phyloP scores from a whole-genome alignment of 2,888 invertebrate genomes.

The Biston stratarius region DNA sequence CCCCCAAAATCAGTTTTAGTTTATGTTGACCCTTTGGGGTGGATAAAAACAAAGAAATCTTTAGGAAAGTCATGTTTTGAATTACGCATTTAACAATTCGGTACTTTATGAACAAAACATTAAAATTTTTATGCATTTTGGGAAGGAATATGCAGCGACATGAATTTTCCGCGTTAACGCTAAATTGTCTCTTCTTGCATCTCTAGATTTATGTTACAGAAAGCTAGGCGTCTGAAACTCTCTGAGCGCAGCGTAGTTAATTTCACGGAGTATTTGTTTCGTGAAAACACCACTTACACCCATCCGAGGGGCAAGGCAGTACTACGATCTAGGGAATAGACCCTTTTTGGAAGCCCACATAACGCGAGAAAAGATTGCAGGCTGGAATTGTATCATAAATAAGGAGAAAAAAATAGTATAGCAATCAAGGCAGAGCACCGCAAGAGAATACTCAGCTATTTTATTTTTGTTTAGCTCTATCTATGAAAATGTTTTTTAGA shows the following conservation, averaged over 20 bases:
- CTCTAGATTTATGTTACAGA: conserved; percentile 5
- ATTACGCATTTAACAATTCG: too few species aligned
- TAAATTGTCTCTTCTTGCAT: conserved; percentile 3
- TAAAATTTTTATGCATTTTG: too few species aligned
- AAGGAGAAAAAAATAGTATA: conserved; percentile 29
- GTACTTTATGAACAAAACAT: too few species aligned
- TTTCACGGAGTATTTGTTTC: conserved; percentile 79
- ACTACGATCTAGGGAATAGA: conserved; percentile 52
- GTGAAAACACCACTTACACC: conserved; percentile 68
- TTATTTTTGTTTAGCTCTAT: conserved; percentile 6
- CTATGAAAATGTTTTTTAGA: neutral
- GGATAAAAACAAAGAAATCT: too few species aligned
- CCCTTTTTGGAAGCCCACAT: conserved; percentile 46
- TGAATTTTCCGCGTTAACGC: too few species aligned
- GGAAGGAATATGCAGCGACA: too few species aligned
- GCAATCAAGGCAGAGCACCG: conserved; percentile 13
- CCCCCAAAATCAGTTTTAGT: too few species aligned
- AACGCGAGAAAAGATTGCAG: conserved; percentile 40
- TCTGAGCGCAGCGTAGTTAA: conserved; percentile 68
- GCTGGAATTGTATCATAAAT: conserved; percentile 41
- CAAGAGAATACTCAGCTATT: conserved; percentile 15
- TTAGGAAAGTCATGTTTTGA: too few species aligned
- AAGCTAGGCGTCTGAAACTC: conserved; percentile 61
- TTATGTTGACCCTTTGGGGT: too few species aligned
- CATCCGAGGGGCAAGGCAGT: conserved; percentile 53